phyloP scores from a whole-genome alignment of 2,797 vertebrate genomes.

The Margarornis squamiger region DNA sequence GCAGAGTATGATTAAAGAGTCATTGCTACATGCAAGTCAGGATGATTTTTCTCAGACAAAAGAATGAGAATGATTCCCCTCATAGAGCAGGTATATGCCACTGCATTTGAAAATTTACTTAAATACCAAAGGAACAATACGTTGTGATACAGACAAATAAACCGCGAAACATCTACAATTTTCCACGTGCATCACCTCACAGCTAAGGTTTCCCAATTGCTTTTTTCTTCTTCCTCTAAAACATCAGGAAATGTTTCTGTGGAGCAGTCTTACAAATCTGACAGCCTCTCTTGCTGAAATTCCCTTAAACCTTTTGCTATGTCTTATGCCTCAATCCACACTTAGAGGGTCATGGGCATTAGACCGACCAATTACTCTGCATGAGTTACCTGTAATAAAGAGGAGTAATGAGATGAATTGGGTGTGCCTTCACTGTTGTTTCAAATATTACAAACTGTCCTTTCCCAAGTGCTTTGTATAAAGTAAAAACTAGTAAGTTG shows the following conservation, averaged over 20 bases:
- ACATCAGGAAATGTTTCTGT: neutral
- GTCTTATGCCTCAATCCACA: neutral
- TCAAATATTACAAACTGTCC: neutral
- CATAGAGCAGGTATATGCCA: neutral
- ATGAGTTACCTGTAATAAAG: neutral
- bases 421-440: neutral
- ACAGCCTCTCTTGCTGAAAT: neutral
- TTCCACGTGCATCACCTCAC: neutral
- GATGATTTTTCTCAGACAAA: neutral
- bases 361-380: neutral
- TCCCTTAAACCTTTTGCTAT: neutral
- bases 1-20: neutral
- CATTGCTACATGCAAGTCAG: neutral
- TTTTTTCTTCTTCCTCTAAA: neutral
- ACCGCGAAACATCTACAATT: neutral
- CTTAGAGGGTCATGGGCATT: fast-evolving
- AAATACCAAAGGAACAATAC: neutral
- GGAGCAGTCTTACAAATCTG: neutral
- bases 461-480: neutral
- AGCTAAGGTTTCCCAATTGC: neutral
- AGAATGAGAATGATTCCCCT: neutral
- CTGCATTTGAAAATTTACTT: neutral
- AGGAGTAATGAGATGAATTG: neutral
- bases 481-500: conserved; percentile 9
- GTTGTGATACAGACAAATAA: neutral